Conservation (phyloP, 1,140 invertebrate species). For the Zaprionus vittiger region DNA sequence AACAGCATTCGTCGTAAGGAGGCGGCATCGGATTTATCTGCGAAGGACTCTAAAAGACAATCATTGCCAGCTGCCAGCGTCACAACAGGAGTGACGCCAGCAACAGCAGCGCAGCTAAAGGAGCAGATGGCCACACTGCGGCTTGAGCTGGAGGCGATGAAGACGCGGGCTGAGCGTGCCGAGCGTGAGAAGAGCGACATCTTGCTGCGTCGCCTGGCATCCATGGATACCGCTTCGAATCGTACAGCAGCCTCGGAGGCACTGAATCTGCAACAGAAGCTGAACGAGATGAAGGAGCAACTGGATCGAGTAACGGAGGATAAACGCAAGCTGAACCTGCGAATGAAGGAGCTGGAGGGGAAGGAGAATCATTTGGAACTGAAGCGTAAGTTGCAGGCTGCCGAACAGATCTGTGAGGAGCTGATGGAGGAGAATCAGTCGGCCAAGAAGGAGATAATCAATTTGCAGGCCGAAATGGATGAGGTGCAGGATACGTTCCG, state of each 20-base stretch:
- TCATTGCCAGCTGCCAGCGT: conserved; percentile 85
- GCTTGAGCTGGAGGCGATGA: conserved; percentile 86
- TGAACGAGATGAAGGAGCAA: conserved; percentile 91
- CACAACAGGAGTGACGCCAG: conserved; percentile 84
- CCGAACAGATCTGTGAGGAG: conserved; percentile 95
- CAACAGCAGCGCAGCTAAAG: conserved; percentile 84
- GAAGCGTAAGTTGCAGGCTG: conserved; percentile 91
- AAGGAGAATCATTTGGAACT: conserved; percentile 87
- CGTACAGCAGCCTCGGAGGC: conserved; percentile 89
- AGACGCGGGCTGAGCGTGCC: conserved; percentile 89
- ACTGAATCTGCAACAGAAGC: conserved; percentile 91
- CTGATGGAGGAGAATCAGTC: conserved; percentile 98
- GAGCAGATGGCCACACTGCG: conserved; percentile 89
- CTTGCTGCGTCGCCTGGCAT: conserved; percentile 89
- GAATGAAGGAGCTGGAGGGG: conserved; percentile 89
- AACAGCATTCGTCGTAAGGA: conserved; percentile 63
- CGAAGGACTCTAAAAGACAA: conserved; percentile 83
- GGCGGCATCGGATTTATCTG: conserved; percentile 43
- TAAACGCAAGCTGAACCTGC: conserved; percentile 90
- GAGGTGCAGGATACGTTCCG: conserved; percentile 99
- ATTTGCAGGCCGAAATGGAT: conserved; percentile 98
- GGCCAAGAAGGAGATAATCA: conserved; percentile 96
- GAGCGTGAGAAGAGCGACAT: conserved; percentile 96
- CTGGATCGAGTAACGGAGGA: conserved; percentile 93
- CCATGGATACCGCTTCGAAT: conserved; percentile 90